These are phyloP conservation scores for Stictonetta naevosa DNA, from an alignment of 2,113 vertebrate species.

Conservation along the genomic window DNA sequence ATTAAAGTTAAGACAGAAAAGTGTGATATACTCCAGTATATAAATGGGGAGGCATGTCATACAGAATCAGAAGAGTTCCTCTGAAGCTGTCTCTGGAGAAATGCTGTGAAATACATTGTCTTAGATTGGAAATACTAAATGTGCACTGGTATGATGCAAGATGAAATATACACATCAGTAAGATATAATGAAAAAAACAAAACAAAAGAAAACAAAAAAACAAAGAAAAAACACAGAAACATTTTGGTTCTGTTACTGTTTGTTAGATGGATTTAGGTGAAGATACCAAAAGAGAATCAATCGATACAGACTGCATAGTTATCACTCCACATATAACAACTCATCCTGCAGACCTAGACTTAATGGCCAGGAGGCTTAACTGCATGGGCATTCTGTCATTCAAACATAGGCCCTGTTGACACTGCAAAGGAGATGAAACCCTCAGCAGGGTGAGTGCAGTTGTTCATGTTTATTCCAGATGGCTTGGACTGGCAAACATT, in stretches of 20 bases:
- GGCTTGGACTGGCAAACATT: background rate
- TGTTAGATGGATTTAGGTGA: background rate
- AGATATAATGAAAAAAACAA: background rate
- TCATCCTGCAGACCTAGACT: rapidly evolving
- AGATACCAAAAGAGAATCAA: background rate
- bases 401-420: background rate
- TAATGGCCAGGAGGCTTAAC: background rate
- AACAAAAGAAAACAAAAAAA: too few species aligned
- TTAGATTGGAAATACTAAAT: background rate
- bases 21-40: background rate
- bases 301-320: background rate
- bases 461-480: background rate
- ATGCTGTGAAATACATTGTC: background rate
- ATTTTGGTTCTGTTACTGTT: background rate
- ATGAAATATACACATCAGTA: background rate
- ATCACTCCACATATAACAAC: background rate
- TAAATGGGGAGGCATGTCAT: background rate
- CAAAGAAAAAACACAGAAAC: background rate
- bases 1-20: background rate
- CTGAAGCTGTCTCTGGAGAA: background rate
- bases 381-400: background rate
- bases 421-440: background rate
- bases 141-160: background rate
- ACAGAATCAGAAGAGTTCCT: background rate
- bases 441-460: background rate